phyloP scores from a whole-genome alignment of 2,113 vertebrate species.

The Lasiurus cinereus region DNA sequence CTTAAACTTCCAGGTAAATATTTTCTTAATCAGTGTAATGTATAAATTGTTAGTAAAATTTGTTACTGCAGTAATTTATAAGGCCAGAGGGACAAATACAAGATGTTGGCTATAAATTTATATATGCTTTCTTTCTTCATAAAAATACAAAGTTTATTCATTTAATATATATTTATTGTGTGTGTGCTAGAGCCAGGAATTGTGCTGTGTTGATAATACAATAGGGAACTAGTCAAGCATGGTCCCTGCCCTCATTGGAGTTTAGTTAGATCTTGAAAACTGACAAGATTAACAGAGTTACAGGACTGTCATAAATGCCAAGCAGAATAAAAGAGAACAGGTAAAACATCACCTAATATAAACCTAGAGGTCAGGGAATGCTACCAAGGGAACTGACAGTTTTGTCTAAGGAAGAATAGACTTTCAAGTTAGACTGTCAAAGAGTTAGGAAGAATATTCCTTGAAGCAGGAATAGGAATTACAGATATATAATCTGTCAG shows the following conservation, averaged over 20 bases:
- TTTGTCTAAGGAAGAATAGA: neutral
- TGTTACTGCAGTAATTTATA: neutral
- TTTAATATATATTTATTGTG: neutral
- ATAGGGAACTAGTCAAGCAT: neutral
- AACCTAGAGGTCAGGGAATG: neutral
- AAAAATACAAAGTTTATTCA: neutral
- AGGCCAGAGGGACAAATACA: neutral
- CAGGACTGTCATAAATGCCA: neutral
- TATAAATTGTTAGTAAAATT: neutral
- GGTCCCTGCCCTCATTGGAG: neutral
- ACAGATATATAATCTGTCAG: neutral
- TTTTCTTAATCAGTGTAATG: neutral
- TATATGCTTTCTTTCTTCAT: neutral
- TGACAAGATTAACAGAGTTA: neutral
- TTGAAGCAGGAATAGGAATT: neutral
- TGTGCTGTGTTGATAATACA: neutral
- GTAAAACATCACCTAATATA: neutral
- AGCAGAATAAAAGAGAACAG: neutral
- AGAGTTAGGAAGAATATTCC: neutral
- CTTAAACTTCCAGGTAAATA: slow-evolving; percentile 98
- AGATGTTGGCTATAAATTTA: neutral
- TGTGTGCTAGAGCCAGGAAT: slow-evolving; percentile 30
- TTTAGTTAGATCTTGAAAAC: slow-evolving; percentile 9
- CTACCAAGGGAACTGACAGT: neutral
- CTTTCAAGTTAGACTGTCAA: neutral